These are phyloP conservation scores for Lycopodina hypogea DNA, from an alignment of 37 sponge, comb jelly and placozoan species.

Conservation along the genomic window DNA sequence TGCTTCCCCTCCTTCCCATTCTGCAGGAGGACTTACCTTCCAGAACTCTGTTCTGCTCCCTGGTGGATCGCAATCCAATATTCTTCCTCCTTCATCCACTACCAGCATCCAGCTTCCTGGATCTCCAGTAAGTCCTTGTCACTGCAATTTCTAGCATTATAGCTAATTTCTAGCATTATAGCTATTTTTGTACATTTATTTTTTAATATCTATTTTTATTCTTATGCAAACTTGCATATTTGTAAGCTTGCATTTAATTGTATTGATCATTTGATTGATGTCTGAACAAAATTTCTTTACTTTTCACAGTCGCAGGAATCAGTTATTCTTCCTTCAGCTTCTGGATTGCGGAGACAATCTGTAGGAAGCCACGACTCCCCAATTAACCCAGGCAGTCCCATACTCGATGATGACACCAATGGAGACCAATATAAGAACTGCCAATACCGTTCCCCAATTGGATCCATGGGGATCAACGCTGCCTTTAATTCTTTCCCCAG, in stretches of 20 bases:
- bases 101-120: conserved; percentile 1
- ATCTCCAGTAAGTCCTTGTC: neutral
- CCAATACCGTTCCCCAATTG: neutral
- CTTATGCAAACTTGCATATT: no score
- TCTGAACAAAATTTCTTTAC: no score
- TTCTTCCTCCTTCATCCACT: neutral
- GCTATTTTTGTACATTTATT: neutral
- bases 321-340: neutral
- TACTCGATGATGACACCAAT: conserved; percentile 1
- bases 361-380: conserved; percentile 5
- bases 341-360: neutral
- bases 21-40: neutral
- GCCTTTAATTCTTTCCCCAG: conserved; percentile 2
- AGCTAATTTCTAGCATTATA: neutral
- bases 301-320: neutral
- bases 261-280: no score
- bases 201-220: neutral
- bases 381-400: conserved; percentile 5
- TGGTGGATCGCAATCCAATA: neutral
- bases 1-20: neutral
- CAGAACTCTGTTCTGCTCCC: conserved; percentile 16
- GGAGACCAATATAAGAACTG: neutral
- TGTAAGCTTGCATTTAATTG: no score
- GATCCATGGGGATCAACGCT: conserved; percentile 6
- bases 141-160: neutral